phyloP scores from a whole-genome alignment of 2,888 invertebrate genomes.

The Polydrusus pterygomalis region DNA sequence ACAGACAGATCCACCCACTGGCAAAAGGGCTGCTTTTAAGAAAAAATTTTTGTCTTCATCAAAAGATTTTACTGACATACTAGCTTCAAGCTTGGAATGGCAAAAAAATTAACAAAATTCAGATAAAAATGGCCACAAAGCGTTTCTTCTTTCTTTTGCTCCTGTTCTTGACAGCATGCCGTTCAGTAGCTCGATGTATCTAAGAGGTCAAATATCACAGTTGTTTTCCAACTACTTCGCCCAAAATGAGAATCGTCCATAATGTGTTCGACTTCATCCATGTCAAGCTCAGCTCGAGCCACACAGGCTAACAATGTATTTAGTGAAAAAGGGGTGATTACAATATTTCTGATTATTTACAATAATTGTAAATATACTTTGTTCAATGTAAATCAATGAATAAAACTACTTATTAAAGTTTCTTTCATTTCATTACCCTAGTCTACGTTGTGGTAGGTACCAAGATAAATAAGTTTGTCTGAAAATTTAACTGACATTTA shows the following conservation, averaged over 20 bases:
- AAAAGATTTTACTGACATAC: not conserved
- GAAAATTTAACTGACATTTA: no score
- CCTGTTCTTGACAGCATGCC: not conserved
- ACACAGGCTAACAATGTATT: not conserved
- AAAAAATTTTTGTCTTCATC: not conserved
- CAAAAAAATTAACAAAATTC: not conserved
- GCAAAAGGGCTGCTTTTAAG: not conserved
- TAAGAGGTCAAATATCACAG: no score
- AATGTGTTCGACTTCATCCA: not conserved
- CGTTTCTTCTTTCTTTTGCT: not conserved
- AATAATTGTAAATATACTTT: not conserved
- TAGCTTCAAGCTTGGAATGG: not conserved
- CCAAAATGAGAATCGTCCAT: not conserved
- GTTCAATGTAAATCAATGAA: not conserved
- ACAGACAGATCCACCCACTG: not conserved
- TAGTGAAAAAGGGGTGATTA: not conserved
- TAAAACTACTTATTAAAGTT: constrained; percentile 1
- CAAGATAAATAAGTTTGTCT: no score
- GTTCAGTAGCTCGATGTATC: no score
- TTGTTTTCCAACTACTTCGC: not conserved
- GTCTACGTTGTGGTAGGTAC: constrained; percentile 1
- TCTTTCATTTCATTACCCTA: not conserved
- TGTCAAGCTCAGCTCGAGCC: not conserved
- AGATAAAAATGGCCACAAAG: not conserved
- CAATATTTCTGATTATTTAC: not conserved